Conservation (phyloP, 2,113 vertebrate genomes). For the Brachypteracias leptosomus region DNA sequence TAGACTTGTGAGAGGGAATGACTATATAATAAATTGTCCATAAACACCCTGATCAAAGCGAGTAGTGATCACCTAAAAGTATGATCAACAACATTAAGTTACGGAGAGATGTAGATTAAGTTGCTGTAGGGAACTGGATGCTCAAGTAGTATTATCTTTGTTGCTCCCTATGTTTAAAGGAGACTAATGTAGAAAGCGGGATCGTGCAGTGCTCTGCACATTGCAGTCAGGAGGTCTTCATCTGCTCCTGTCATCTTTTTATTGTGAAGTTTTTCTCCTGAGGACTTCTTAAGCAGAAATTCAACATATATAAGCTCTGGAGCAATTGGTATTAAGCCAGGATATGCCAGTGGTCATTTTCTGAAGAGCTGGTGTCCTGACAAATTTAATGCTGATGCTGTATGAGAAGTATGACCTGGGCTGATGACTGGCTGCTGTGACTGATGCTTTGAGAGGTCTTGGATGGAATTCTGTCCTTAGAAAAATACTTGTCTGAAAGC, state of each 20-base stretch:
- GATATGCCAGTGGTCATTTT: background rate
- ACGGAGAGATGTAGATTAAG: background rate
- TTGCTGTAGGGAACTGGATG: constrained; percentile 1
- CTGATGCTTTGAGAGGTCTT: background rate
- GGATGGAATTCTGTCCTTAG: background rate
- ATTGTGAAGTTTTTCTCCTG: background rate
- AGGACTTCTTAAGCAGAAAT: background rate
- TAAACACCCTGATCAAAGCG: background rate
- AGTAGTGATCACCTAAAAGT: background rate
- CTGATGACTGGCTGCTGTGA: background rate
- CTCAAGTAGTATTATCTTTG: background rate
- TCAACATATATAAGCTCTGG: fast-evolving
- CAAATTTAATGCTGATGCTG: background rate
- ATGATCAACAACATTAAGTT: background rate
- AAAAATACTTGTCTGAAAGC: background rate
- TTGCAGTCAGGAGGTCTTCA: background rate
- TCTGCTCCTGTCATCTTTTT: background rate
- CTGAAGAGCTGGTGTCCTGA: background rate
- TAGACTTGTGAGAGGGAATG: background rate
- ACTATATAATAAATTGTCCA: background rate
- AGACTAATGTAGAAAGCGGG: background rate
- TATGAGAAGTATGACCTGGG: background rate
- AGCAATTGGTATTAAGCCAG: background rate
- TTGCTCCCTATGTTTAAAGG: background rate
- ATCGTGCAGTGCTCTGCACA: background rate